Evolutionary conservation across 2,797 vertebrate species (phyloP).

Genomic region (Gymnoscopelus microlampas): DNA sequence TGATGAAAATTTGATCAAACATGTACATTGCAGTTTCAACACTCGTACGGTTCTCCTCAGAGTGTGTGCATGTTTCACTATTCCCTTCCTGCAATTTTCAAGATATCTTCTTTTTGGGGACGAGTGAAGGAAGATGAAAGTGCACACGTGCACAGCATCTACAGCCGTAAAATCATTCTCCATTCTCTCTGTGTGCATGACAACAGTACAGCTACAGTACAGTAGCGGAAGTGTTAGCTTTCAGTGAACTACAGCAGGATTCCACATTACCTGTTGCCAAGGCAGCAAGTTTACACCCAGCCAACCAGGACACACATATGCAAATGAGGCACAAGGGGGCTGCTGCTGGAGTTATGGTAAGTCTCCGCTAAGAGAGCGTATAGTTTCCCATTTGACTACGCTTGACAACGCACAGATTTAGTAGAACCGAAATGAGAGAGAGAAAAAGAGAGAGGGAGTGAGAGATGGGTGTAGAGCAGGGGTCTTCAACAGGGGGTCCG

Average conservation of each 20-base stretch:
- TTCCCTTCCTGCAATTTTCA: conserved; percentile 31
- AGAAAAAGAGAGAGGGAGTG: conserved; percentile 59
- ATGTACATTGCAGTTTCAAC: too few species aligned
- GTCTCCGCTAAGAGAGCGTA: background rate
- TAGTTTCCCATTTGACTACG: conserved; percentile 41
- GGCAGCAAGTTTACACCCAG: conserved; percentile 54
- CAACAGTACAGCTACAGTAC: background rate
- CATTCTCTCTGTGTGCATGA: conserved; percentile 20
- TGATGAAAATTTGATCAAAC: too few species aligned
- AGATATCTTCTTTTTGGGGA: background rate
- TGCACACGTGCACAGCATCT: background rate
- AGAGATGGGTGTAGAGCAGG: conserved; percentile 40
- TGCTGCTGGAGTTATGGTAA: conserved; percentile 34
- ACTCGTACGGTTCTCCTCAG: too few species aligned
- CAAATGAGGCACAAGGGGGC: conserved; percentile 23
- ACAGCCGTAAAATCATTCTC: conserved; percentile 8
- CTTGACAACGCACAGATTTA: conserved; percentile 54
- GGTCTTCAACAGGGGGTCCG: too few species aligned
- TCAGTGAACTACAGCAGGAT: conserved; percentile 25
- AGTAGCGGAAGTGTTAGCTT: conserved; percentile 24
- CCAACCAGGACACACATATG: conserved; percentile 39
- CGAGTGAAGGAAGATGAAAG: background rate
- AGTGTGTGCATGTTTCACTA: conserved; percentile 8
- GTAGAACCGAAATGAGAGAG: conserved; percentile 58
- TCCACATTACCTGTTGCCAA: conserved; percentile 48